A percentile compares a stretch with the other conserved stretches of the same genome.
Conservation (phyloP, 2,797 vertebrate genomes). For the Scleropages formosus region DNA sequence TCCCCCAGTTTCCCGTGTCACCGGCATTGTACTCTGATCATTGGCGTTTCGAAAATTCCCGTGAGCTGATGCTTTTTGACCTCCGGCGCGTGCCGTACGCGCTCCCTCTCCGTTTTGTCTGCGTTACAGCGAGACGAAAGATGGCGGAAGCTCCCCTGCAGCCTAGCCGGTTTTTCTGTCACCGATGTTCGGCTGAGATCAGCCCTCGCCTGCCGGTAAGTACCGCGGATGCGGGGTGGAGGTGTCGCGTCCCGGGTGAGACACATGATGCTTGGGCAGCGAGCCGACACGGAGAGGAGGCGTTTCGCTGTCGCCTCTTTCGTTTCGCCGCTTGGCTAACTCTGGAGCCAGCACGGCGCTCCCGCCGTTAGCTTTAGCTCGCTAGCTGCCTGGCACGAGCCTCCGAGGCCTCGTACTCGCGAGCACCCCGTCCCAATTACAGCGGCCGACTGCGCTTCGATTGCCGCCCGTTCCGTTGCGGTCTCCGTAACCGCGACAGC, state of each 20-base stretch:
- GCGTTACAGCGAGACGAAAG: slow-evolving; percentile 60
- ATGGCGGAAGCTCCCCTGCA: slow-evolving; percentile 90
- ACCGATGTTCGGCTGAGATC: slow-evolving; percentile 87
- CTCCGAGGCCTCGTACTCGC: slow-evolving; percentile 3
- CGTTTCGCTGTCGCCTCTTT: not conserved
- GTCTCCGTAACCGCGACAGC: not conserved
- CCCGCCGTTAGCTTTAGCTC: not conserved
- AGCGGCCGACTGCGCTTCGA: not conserved
- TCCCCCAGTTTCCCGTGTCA: too few species aligned
- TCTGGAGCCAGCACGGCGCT: not conserved
- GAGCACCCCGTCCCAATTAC: not conserved
- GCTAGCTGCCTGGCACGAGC: slow-evolving; percentile 12
- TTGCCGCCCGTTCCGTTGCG: not conserved
- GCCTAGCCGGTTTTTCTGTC: slow-evolving; percentile 88
- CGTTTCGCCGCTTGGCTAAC: slow-evolving; percentile 4
- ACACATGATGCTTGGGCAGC: not conserved
- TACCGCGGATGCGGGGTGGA: not conserved
- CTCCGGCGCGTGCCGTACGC: slow-evolving; percentile 55
- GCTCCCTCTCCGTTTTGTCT: slow-evolving; percentile 41
- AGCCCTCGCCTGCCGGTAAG: slow-evolving; percentile 86
- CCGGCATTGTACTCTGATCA: not conserved
- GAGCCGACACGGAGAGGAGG: not conserved
- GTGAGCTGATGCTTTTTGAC: slow-evolving; percentile 46
- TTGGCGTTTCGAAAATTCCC: slow-evolving; percentile 20
- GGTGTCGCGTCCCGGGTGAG: not conserved